phyloP scores from a whole-genome alignment of 2,888 invertebrate genomes.

The Drosophila rubida region DNA sequence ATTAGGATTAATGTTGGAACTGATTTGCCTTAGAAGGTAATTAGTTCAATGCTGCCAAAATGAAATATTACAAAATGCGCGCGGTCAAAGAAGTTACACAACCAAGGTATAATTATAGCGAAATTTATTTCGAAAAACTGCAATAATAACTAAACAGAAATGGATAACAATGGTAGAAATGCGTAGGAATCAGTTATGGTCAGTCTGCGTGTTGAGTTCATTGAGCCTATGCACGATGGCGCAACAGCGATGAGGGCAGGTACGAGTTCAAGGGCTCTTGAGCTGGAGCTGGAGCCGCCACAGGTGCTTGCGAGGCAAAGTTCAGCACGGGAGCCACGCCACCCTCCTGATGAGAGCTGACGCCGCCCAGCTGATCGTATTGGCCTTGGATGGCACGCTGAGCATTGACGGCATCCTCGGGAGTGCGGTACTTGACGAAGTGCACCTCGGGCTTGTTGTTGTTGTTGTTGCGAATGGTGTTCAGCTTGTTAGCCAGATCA shows the following conservation, averaged over 20 bases:
- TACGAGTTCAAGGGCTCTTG: conserved; percentile 63
- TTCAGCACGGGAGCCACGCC: conserved; percentile 81
- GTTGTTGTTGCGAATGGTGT: conserved; percentile 64
- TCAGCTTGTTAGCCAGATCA: conserved; percentile 74
- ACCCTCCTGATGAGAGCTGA: conserved; percentile 65
- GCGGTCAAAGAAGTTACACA: conserved; percentile 15
- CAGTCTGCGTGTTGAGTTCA: conserved; percentile 30
- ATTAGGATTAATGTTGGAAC: conserved; percentile 33
- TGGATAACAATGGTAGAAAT: conserved; percentile 52
- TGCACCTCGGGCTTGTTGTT: conserved; percentile 81
- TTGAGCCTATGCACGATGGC: conserved; percentile 59
- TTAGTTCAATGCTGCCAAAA: conserved; percentile 58
- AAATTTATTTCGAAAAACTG: conserved; percentile 41
- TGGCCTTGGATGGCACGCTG: conserved; percentile 80
- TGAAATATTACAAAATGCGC: conserved; percentile 39
- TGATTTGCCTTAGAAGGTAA: conserved; percentile 53
- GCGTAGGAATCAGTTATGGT: conserved; percentile 42
- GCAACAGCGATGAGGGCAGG: conserved; percentile 71
- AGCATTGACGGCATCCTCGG: conserved; percentile 81
- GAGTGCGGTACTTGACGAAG: conserved; percentile 83
- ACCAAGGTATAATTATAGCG: conserved; percentile 19
- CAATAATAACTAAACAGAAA: conserved; percentile 49
- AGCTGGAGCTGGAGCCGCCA: conserved; percentile 34
- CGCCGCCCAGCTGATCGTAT: conserved; percentile 78
- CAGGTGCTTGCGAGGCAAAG: conserved; percentile 71